Evolutionary conservation across 2,113 vertebrate genomes (phyloP).

Genomic region (Macrotus californicus): DNA sequence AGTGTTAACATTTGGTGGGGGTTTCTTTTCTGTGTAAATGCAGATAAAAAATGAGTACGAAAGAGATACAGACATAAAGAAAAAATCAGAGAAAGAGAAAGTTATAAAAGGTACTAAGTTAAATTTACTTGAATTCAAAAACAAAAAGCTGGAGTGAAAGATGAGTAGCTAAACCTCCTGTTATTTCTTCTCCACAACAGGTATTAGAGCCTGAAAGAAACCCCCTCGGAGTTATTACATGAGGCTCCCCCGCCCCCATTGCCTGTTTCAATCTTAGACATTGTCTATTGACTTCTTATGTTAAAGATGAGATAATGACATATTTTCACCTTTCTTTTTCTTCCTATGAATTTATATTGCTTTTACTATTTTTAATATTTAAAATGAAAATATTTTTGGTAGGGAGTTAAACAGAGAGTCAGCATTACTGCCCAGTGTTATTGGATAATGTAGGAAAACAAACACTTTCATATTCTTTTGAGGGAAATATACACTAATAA

Average conservation of each 20-base stretch:
- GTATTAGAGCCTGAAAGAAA: not conserved
- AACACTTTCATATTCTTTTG: not conserved
- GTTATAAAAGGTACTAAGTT: not conserved
- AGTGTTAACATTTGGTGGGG: not conserved
- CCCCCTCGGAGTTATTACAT: not conserved
- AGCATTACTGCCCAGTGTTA: not conserved
- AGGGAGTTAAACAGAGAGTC: not conserved
- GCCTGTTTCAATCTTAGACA: not conserved
- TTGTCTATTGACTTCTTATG: not conserved
- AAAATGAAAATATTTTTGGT: not conserved
- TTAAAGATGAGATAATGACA: not conserved
- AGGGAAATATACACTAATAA: not conserved
- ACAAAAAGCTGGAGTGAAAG: not conserved
- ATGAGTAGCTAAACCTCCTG: not conserved
- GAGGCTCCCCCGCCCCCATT: not conserved
- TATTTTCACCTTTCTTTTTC: not conserved
- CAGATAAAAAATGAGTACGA: not conserved
- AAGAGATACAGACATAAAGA: not conserved
- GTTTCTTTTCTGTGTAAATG: not conserved
- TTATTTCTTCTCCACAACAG: not conserved
- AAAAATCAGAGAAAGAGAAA: not conserved
- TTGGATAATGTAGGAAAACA: not conserved
- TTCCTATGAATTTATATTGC: not conserved
- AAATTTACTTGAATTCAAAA: not conserved
- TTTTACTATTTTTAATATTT: slow-evolving; percentile 1